Percentiles rank a stretch among this genome's conserved stretches.
phyloP scores from a whole-genome alignment of 92 coral and sea anemone species.

The Bergia puertoricense region DNA sequence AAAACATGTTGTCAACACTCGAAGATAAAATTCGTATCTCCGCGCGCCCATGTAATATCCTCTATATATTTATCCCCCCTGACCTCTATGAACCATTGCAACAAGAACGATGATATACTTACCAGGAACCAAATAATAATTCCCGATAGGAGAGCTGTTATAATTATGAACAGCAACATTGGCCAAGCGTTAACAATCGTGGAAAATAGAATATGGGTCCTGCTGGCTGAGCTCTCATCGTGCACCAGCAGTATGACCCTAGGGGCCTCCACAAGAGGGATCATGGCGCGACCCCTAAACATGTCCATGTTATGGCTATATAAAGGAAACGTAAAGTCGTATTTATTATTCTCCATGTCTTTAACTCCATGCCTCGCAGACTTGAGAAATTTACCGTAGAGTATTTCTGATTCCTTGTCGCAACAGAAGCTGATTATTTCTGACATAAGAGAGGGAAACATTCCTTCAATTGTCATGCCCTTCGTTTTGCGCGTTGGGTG shows the following conservation, averaged over 20 bases:
- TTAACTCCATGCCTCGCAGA: constrained; percentile 68
- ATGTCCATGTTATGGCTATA: constrained; percentile 75
- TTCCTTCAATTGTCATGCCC: constrained; percentile 73
- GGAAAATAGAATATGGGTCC: constrained; percentile 68
- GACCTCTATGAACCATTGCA: too few relatives aligned
- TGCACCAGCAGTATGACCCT: constrained; percentile 83
- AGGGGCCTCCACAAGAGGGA: constrained; percentile 83
- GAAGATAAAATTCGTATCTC: too few relatives aligned
- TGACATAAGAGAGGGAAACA: constrained; percentile 63
- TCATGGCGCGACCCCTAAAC: constrained; percentile 68
- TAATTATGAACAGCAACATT: constrained; percentile 85
- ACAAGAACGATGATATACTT: constrained; percentile 27
- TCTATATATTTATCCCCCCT: background rate
- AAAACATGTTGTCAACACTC: too few relatives aligned
- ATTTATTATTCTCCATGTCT: constrained; percentile 45
- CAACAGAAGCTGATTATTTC: constrained; percentile 66
- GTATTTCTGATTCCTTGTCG: constrained; percentile 60
- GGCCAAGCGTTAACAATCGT: constrained; percentile 94
- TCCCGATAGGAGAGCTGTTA: constrained; percentile 86
- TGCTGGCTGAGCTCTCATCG: constrained; percentile 30
- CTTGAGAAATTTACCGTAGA: constrained; percentile 70
- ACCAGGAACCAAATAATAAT: constrained; percentile 95
- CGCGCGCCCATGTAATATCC: too few relatives aligned
- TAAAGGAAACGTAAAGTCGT: constrained; percentile 84
- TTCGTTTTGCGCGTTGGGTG: constrained; percentile 33